These are phyloP conservation scores for Cylindroiulus punctatus DNA, from an alignment of 2,888 invertebrate genomes.

Conservation along the genomic window DNA sequence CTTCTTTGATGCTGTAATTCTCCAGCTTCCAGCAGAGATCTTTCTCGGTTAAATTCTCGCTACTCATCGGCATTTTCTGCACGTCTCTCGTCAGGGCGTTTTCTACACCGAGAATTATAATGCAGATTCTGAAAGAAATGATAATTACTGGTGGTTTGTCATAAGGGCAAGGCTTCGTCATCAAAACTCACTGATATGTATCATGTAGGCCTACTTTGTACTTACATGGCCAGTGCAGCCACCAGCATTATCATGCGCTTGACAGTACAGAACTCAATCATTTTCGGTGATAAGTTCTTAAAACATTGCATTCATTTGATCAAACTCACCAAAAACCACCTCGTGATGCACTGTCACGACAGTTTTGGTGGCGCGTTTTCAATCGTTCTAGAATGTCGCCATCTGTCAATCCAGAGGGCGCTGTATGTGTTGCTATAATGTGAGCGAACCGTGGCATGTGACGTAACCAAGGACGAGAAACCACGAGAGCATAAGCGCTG, in stretches of 20 bases:
- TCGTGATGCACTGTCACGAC: too few species aligned
- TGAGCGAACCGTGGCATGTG: too few species aligned
- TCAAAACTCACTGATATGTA: background rate
- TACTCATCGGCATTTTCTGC: conserved; percentile 10
- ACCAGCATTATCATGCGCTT: conserved; percentile 56
- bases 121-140: conserved; percentile 45
- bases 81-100: conserved; percentile 51
- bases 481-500: too few species aligned
- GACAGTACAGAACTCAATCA: conserved; percentile 55
- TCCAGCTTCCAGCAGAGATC: conserved; percentile 49
- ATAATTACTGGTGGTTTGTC: conserved; percentile 14
- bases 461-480: too few species aligned
- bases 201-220: background rate
- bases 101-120: conserved; percentile 54
- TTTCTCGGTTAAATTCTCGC: conserved; percentile 52
- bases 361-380: too few species aligned
- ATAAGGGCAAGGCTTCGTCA: background rate
- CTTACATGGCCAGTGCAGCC: conserved; percentile 53
- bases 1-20: conserved; percentile 54
- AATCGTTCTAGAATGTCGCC: too few species aligned
- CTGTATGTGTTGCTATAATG: too few species aligned
- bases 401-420: too few species aligned
- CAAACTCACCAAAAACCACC: background rate
- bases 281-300: background rate
- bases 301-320: too few species aligned